phyloP scores from a whole-genome alignment of 2,113 vertebrate species.

The Calonectris borealis region DNA sequence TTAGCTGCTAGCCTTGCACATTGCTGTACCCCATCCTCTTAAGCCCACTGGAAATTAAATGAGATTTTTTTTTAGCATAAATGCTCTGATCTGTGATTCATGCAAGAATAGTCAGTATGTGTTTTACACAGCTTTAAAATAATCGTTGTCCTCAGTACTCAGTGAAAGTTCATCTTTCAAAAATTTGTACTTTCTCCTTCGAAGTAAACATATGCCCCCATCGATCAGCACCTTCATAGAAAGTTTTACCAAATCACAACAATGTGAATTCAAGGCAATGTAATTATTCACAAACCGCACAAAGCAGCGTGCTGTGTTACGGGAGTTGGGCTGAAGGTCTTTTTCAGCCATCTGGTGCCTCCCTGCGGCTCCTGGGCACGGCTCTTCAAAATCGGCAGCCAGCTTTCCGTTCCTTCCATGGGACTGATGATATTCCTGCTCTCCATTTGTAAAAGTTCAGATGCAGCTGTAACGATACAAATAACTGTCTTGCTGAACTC shows the following conservation, averaged over 20 bases:
- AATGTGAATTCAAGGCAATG: not conserved
- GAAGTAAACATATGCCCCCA: not conserved
- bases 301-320: not conserved
- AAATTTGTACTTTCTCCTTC: not conserved
- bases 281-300: not conserved
- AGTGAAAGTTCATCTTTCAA: not conserved
- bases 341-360: conserved; percentile 38
- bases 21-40: not conserved
- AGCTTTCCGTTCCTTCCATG: not conserved
- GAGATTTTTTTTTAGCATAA: not conserved
- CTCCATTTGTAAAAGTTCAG: not conserved
- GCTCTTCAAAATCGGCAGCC: not conserved
- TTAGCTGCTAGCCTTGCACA: not conserved
- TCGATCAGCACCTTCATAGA: not conserved
- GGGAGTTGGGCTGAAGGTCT: not conserved
- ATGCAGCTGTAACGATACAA: not conserved
- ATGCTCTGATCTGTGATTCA: not conserved
- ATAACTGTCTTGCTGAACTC: not conserved
- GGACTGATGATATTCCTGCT: not conserved
- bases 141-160: not conserved
- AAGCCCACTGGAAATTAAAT: not conserved
- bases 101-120: not conserved
- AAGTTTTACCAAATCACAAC: not conserved
- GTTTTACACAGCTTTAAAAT: not conserved
- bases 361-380: not conserved